These are phyloP conservation scores for Philopotamus ludificatus DNA, from an alignment of 1,140 invertebrate species.

Conservation along the genomic window DNA sequence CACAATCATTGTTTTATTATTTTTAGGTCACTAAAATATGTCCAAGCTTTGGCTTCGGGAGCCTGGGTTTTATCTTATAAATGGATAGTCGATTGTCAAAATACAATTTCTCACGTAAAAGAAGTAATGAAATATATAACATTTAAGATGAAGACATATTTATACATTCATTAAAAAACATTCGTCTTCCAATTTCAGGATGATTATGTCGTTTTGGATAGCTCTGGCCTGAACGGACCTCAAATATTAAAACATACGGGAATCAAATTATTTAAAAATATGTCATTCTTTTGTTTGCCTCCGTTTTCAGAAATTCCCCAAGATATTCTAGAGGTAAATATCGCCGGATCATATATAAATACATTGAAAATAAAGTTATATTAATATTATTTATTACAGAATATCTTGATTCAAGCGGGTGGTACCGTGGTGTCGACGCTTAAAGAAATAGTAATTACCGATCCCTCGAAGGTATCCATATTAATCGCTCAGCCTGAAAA, in stretches of 20 bases:
- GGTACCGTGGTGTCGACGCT: neutral
- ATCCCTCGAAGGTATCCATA: conserved; percentile 3
- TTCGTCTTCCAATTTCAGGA: neutral
- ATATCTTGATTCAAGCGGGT: neutral
- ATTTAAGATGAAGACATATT: too few relatives aligned
- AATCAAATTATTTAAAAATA: conserved; percentile 9
- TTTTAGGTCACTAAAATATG: conserved; percentile 12
- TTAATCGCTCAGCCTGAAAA: neutral
- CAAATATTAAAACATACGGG: neutral
- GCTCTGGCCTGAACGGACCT: conserved; percentile 2
- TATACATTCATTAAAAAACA: neutral
- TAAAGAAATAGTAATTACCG: neutral
- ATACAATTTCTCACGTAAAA: neutral
- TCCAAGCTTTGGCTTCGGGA: conserved; percentile 2
- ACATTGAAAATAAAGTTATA: too few relatives aligned
- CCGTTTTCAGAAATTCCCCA: neutral
- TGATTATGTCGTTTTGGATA: conserved; percentile 11
- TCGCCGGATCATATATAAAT: too few relatives aligned
- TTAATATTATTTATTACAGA: too few relatives aligned
- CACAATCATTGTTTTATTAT: neutral
- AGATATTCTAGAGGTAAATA: neutral
- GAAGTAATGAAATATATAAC: conserved; percentile 10
- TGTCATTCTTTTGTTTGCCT: conserved; percentile 10
- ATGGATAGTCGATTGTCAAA: conserved; percentile 7
- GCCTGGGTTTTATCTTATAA: conserved; percentile 14